Evolutionary conservation across 2,888 invertebrate species (phyloP), one percentile per base, ranked within the genome.

Genomic region (Dynastes grantii): DNA sequence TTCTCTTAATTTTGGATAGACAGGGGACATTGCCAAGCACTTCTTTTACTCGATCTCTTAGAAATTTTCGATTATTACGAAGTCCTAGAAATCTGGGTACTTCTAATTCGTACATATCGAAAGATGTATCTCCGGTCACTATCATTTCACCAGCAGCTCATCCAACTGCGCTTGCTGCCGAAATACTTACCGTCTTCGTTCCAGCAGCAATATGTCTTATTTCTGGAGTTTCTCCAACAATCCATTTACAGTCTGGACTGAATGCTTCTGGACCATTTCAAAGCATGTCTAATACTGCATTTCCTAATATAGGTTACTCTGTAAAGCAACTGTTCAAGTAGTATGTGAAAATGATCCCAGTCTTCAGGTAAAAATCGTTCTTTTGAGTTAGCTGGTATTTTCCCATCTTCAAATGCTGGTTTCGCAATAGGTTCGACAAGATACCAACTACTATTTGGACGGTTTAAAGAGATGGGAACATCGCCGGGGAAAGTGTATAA

Each of bases 191-290:
- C 0, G 98, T 97, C 90, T 97, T 97, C 95, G 98, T 97, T 2
- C 98, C 99, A 55, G 98, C 97, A 0, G 98, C 97, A 58, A 99
- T 94, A 87, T 94, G 94, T 87, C 85, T 85, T 86, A 96, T 96
- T 92, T 98, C 98, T 0, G 98, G 96, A 2, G 96, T 93, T 90
- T 98, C 96, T 0, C 99, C 99, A 0, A 99, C 92, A 76, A 98
- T 96, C 95, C 97, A 97, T 86, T 95, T 96, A 88, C 97, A 97
- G 87, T 99, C 99, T 0, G 99, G 98, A 3, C 98, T 97, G 89
- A 98, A 99, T 1, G 96, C 96, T 89, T 98, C 98, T 0, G 98
- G 94, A 0, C 96, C 95, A 86, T 97, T 97, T 84, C 94, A 94
- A 13, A 99, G 90, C 81, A 94, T 93, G 83, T 97, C 95, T 16